Evolutionary conservation across 1,140 invertebrate species (phyloP), one percentile per base, ranked within the genome.

Genomic region (Matsumurasca onukii): DNA sequence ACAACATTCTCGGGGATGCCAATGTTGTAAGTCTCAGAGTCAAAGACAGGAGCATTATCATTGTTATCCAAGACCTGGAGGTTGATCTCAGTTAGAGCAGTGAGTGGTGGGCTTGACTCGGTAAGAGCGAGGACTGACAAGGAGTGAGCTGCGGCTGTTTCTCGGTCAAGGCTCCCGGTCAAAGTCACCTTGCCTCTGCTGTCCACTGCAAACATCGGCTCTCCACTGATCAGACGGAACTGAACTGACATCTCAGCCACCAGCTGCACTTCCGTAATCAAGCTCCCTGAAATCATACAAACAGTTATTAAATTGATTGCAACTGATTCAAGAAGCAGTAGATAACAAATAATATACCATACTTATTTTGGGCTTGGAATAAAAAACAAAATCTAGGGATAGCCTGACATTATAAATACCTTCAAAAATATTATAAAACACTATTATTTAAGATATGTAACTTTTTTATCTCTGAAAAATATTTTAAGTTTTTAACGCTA

Each of bases 61-160:
- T 98, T 97, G 71, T 93, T 91, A 78, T 98, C 94, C 52, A 92
- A 80, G 27, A 98, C 88, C 74, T 91, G 88, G 34, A 97, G 82
- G 1, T 85, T 82, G 68, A 96, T 88, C 78, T 89, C 86, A n/a
- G 88, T 85, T 57, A 92, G 83, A 0, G 88, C 85, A 20, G 86
- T 89, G 2, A 92, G 79, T 3, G 89, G 85, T 29, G 92, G 91
- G 72, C 86, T 87, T n/a, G 89, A 90, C 68, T 88, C 84, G 0
- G 91, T 92, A 75, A 93, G 86, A n/a, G 91, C 92, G 17, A 90
- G 81, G 1, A 97, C 86, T 0, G 89, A 90, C 49, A 97, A 88
- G 52, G 89, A 78, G 77, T 97, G 91, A 2, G 84, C 84, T 29
- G 88, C 84, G 29, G 85, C 82, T 0, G 80, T 75, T 80, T 97